phyloP scores from a whole-genome alignment of 2,113 vertebrate genomes.

The Cyanoderma ruficeps region DNA sequence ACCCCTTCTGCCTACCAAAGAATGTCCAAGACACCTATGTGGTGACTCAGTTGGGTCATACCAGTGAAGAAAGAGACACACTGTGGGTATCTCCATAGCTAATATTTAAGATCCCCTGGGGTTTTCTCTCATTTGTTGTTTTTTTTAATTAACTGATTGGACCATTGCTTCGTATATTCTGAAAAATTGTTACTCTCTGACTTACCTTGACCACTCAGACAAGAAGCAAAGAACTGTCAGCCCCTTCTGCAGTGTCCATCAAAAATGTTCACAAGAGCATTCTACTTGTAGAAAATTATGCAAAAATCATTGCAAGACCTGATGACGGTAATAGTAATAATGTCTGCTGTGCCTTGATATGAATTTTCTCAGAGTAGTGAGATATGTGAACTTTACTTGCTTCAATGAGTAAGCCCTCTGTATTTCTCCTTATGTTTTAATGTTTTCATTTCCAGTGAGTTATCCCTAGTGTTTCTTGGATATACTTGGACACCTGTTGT shows the following conservation, averaged over 20 bases:
- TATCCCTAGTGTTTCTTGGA: neutral
- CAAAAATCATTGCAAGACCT: neutral
- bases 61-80: neutral
- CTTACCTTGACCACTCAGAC: neutral
- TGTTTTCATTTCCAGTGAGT: neutral
- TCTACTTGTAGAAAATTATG: neutral
- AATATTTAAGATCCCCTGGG: neutral
- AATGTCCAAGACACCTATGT: neutral
- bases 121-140: neutral
- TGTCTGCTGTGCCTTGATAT: neutral
- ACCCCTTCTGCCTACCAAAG: neutral
- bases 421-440: neutral
- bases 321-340: neutral
- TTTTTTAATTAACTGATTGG: neutral
- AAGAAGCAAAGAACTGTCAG: neutral
- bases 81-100: neutral
- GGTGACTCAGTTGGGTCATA: neutral
- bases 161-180: neutral
- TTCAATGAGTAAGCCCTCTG: neutral
- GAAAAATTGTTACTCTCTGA: neutral
- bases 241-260: neutral
- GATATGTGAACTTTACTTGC: neutral
- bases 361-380: neutral
- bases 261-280: neutral
- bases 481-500: neutral